Conservation (phyloP, 2,113 vertebrate genomes). For the Hiodon tergisus region DNA sequence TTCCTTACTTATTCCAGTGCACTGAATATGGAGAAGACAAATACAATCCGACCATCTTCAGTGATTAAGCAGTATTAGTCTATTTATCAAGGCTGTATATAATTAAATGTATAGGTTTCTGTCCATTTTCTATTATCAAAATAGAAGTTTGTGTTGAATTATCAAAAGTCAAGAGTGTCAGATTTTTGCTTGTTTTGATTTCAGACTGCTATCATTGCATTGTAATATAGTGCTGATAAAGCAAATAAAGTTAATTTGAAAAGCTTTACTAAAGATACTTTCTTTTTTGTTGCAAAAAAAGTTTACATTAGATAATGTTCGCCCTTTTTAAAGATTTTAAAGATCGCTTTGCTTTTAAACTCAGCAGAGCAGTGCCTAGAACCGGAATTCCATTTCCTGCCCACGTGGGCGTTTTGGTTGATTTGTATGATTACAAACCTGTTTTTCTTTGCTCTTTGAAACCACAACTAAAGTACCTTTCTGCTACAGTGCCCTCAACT, state of each 20-base stretch:
- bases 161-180: slow-evolving; percentile 28
- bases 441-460: no score
- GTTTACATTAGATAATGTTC: no score
- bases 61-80: slow-evolving; percentile 51
- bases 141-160: slow-evolving; percentile 51
- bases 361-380: no score
- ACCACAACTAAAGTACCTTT: no score
- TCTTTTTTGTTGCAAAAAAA: no score
- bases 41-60: slow-evolving; percentile 20
- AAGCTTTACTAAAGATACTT: no score
- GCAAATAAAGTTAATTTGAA: neutral
- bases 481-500: no score
- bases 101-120: slow-evolving; percentile 65
- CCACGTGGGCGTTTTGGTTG: no score
- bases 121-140: slow-evolving; percentile 69
- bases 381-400: no score
- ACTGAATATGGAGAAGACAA: slow-evolving; percentile 5
- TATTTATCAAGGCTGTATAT: slow-evolving; percentile 79
- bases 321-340: no score
- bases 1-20: neutral
- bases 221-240: slow-evolving; percentile 14
- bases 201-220: slow-evolving; percentile 38
- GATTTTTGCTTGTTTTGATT: slow-evolving; percentile 31
- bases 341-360: no score
- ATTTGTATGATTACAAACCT: no score